Evolutionary conservation across 2,797 vertebrate species (phyloP), one percentile per base, ranked within the genome.

Genomic region (Graptemys geographica): DNA sequence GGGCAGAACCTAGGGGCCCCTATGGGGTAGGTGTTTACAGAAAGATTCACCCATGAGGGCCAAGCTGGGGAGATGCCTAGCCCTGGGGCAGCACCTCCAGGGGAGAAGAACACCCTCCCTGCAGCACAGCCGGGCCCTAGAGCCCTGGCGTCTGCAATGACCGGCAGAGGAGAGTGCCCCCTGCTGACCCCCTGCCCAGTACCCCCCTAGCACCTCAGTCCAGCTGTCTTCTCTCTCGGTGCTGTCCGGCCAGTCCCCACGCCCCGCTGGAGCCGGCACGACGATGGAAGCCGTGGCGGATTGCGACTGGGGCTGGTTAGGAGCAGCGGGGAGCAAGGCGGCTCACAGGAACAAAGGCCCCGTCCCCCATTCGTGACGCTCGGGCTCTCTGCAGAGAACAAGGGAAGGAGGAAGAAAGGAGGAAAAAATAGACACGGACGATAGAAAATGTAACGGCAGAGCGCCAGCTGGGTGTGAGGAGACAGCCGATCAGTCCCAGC

Each of bases 391-490:
- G 83, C 87, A 93, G 92, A 84, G 88, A 90, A 93, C 87, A 93
- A 93, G 92, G 84, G 79, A 90, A 86, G 16, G 72, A n/a, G 88
- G 80, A 93, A 93, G 92, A 93, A 93, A 93, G 88, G 84, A 84
- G 81, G 87, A 92, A 93, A 93, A 93, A 93, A 93, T 93, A 93
- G 92, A 86, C 44, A 56, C 57, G 28, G 62, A 41, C 65, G 83
- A 86, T 79, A 72, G 74, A 80, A 86, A 93, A 79, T 87, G 74
- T 80, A 92, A 25, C 33, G 52, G 69, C 87, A 51, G 72, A 80
- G 62, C 83, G 57, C 72, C 87, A 86, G 88, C 83, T 79, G 92
- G 83, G 87, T 86, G 83, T 86, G 86, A 86, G 79, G 79, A 86
- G 91, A 72, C 74, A 84, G 76, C 59, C 6, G 31, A 33, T 62